These are phyloP conservation scores for Cerastoderma edule DNA, from an alignment of 2,888 invertebrate genomes.

Conservation along the genomic window DNA sequence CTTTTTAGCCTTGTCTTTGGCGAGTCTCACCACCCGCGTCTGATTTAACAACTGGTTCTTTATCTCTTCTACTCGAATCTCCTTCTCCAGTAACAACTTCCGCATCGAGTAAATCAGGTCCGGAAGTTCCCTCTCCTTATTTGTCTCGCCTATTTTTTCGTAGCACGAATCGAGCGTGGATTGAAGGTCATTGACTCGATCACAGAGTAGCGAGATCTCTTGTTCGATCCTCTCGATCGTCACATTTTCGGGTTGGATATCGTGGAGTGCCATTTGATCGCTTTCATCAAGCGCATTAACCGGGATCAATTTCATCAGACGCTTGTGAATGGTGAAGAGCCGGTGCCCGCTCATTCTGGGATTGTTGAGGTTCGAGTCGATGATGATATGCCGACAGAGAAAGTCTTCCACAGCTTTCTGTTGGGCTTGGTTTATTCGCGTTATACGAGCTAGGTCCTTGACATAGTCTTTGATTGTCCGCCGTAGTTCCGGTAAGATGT, in stretches of 20 bases:
- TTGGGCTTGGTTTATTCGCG: slow-evolving; percentile 54
- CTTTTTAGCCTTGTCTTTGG: slow-evolving; percentile 38
- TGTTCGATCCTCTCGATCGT: slow-evolving; percentile 56
- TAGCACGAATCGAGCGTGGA: slow-evolving; percentile 53
- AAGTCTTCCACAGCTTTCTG: slow-evolving; percentile 59
- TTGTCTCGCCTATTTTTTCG: slow-evolving; percentile 55
- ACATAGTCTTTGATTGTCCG: slow-evolving; percentile 53
- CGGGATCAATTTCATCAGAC: slow-evolving; percentile 42
- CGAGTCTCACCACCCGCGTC: slow-evolving; percentile 27
- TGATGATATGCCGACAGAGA: slow-evolving; percentile 56
- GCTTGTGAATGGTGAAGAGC: slow-evolving; percentile 50
- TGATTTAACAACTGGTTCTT: slow-evolving; percentile 41
- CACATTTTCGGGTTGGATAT: slow-evolving; percentile 53
- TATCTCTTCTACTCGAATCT: slow-evolving; percentile 53
- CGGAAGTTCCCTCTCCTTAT: slow-evolving; percentile 49
- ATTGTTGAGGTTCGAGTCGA: slow-evolving; percentile 50
- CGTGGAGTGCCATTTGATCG: slow-evolving; percentile 55
- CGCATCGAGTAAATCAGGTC: slow-evolving; percentile 49
- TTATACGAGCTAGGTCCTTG: slow-evolving; percentile 53
- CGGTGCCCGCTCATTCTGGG: slow-evolving; percentile 37
- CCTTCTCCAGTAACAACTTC: slow-evolving; percentile 47
- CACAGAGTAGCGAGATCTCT: slow-evolving; percentile 42
- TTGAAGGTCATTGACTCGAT: slow-evolving; percentile 53
- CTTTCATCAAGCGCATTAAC: slow-evolving; percentile 52
- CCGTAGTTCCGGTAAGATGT: slow-evolving; percentile 49